These are phyloP conservation scores for Gryllus bimaculatus DNA, from an alignment of 1,140 invertebrate species.

Conservation along the genomic window DNA sequence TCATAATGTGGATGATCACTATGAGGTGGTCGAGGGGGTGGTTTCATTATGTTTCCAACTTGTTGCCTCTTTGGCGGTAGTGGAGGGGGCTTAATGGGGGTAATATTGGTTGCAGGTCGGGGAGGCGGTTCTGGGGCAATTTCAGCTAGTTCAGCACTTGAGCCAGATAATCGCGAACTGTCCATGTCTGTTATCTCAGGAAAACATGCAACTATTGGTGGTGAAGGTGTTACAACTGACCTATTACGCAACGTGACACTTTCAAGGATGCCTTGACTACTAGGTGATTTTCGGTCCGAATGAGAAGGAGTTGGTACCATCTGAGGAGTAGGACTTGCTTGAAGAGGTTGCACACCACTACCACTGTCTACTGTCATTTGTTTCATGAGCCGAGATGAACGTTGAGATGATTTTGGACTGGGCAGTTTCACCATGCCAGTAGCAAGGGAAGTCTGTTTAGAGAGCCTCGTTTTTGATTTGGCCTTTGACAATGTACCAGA, in stretches of 20 bases:
- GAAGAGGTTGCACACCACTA: conserved; percentile 10
- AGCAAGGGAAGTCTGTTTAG: conserved; percentile 16
- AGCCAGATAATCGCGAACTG: conserved; percentile 33
- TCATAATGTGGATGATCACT: conserved; percentile 49
- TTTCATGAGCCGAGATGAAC: conserved; percentile 20
- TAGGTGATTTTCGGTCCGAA: conserved; percentile 24
- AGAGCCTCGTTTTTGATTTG: conserved; percentile 10
- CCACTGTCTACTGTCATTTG: conserved; percentile 25
- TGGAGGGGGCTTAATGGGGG: conserved; percentile 62
- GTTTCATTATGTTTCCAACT: conserved; percentile 36
- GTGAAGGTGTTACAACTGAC: conserved; percentile 21
- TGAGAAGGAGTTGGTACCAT: conserved; percentile 15
- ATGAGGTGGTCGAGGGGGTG: conserved; percentile 55
- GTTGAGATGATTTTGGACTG: conserved; percentile 18
- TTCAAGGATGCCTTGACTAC: conserved; percentile 21
- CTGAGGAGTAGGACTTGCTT: conserved; percentile 19
- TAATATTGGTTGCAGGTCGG: conserved; percentile 43
- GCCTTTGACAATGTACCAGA: neutral
- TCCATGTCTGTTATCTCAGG: conserved; percentile 23
- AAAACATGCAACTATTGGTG: conserved; percentile 15
- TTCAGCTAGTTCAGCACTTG: conserved; percentile 32
- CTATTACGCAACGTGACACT: conserved; percentile 24
- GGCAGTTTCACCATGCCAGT: conserved; percentile 17
- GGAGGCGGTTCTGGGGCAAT: conserved; percentile 60
- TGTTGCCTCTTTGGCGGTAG: conserved; percentile 71